These are phyloP conservation scores for Rhingia campestris DNA, from an alignment of 2,888 invertebrate species.

Conservation along the genomic window DNA sequence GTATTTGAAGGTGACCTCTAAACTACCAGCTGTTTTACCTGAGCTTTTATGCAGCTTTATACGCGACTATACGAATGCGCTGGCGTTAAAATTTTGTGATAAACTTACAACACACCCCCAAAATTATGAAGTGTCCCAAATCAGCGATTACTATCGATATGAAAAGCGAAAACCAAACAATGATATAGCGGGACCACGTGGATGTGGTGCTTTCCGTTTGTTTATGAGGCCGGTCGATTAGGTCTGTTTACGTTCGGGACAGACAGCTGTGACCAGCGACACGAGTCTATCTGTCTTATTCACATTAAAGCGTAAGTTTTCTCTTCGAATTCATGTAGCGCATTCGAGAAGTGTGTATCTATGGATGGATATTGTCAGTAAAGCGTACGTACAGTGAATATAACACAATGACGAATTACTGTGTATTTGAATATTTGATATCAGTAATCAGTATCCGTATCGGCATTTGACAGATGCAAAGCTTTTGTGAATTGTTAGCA, in stretches of 20 bases:
- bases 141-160: slow-evolving; percentile 4
- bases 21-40: slow-evolving; percentile 67
- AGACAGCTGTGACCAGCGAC: neutral
- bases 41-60: slow-evolving; percentile 65
- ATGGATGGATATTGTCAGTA: neutral
- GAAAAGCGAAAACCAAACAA: slow-evolving; percentile 40
- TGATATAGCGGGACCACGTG: slow-evolving; percentile 52
- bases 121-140: slow-evolving; percentile 34
- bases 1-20: slow-evolving; percentile 73
- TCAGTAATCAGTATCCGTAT: neutral
- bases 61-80: slow-evolving; percentile 45
- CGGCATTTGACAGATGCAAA: slow-evolving; percentile 10
- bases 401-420: too few species aligned
- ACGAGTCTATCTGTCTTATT: neutral
- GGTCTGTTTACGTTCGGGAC: slow-evolving; percentile 44
- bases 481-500: slow-evolving; percentile 3
- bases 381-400: too few species aligned
- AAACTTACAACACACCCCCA: slow-evolving; percentile 69
- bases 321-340: neutral
- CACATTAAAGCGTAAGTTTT: neutral
- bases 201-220: slow-evolving; percentile 47
- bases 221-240: slow-evolving; percentile 55
- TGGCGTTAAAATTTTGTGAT: slow-evolving; percentile 58
- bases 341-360: too few species aligned
- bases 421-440: too few species aligned